phyloP scores from a whole-genome alignment of 2,888 invertebrate genomes.

The Drosophila birchii region DNA sequence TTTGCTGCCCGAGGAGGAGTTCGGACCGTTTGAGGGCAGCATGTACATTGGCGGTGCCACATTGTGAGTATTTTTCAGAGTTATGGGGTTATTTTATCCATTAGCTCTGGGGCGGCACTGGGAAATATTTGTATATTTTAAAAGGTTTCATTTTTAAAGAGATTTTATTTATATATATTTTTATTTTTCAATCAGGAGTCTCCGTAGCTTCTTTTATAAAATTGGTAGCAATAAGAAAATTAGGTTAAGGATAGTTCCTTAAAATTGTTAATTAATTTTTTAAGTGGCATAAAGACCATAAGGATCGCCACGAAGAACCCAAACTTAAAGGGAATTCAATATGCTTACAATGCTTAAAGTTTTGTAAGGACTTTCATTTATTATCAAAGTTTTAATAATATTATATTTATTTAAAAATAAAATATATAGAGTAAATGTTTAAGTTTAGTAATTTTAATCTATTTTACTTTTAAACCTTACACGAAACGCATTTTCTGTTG shows the following conservation, averaged over 20 bases:
- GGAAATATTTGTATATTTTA: not conserved
- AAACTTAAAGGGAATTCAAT: not conserved
- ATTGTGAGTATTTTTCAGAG: conserved; percentile 88
- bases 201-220: not conserved
- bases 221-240: not conserved
- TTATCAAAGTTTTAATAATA: not conserved
- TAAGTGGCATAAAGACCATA: no score
- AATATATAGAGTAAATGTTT: no score
- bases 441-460: not conserved
- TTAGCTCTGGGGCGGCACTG: conserved; percentile 7
- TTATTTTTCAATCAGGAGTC: not conserved
- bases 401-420: no score
- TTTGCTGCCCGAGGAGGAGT: conserved; percentile 92
- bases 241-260: accelerated
- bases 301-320: not conserved
- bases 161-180: not conserved
- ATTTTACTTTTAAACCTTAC: not conserved
- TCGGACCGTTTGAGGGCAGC: conserved; percentile 96
- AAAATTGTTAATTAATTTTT: not conserved
- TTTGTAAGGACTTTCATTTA: not conserved
- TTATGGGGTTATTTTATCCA: not conserved
- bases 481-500: not conserved
- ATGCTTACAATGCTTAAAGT: not conserved
- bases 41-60: conserved; percentile 97
- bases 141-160: no score